phyloP scores from a whole-genome alignment of 1,140 invertebrate genomes.

The Diorhabda sublineata region DNA sequence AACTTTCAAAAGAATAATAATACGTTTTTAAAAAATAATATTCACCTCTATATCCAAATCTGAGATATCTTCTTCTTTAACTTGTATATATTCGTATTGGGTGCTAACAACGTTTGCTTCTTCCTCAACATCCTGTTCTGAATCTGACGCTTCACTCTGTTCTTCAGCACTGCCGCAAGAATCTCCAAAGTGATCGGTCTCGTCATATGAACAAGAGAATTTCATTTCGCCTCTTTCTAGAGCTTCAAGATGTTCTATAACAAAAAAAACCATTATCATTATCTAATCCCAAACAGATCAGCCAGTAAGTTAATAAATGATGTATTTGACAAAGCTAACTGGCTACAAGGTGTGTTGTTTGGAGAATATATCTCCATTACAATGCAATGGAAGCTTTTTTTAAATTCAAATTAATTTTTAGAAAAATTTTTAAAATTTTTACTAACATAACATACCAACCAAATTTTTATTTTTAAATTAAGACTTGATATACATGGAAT shows the following conservation, averaged over 20 bases:
- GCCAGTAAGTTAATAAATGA: too few relatives aligned
- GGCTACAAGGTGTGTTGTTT: too few relatives aligned
- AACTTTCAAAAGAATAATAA: background rate
- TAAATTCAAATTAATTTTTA: too few relatives aligned
- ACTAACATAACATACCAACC: too few relatives aligned
- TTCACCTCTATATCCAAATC: slow-evolving; percentile 49
- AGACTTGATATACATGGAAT: too few relatives aligned
- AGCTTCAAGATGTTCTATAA: slow-evolving; percentile 69
- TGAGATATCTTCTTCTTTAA: slow-evolving; percentile 46
- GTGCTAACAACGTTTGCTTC: slow-evolving; percentile 54
- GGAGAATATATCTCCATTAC: too few relatives aligned
- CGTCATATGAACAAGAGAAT: slow-evolving; percentile 50
- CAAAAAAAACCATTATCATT: slow-evolving; percentile 19
- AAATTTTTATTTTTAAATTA: too few relatives aligned
- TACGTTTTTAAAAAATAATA: slow-evolving; percentile 5
- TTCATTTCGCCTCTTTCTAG: slow-evolving; percentile 84
- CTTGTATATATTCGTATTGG: slow-evolving; percentile 41
- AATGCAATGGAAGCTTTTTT: too few relatives aligned
- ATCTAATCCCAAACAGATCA: too few relatives aligned
- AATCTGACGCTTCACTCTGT: slow-evolving; percentile 47
- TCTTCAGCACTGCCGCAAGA: slow-evolving; percentile 50
- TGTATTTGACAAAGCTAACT: too few relatives aligned
- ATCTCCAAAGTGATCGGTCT: slow-evolving; percentile 46
- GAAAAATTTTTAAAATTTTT: too few relatives aligned
- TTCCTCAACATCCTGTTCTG: slow-evolving; percentile 49